Conservation (phyloP, 2,888 invertebrate species). For the Megaustenia siamemsis region DNA sequence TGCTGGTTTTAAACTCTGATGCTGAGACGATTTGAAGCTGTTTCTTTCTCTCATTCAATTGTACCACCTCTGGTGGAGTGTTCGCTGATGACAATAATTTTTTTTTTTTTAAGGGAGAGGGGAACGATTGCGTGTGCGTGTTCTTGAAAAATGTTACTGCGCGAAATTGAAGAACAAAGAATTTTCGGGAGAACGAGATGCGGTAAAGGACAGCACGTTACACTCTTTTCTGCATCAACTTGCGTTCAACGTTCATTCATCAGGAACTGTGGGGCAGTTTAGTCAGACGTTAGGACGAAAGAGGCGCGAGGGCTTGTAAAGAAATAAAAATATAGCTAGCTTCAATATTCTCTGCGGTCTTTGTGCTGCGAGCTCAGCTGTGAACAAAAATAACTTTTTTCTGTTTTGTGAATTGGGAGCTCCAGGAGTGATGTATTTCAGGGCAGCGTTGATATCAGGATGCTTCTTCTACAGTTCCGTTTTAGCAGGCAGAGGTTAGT, state of each 20-base stretch:
- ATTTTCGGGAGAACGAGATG: neutral
- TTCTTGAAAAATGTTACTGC: neutral
- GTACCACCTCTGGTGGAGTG: too few relatives aligned
- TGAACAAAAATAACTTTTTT: neutral
- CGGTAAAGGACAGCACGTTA: neutral
- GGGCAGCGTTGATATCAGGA: neutral
- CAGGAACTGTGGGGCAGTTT: neutral
- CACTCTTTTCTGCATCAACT: neutral
- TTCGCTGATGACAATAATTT: too few relatives aligned
- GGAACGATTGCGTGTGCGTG: neutral
- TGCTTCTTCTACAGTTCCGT: neutral
- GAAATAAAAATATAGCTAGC: neutral
- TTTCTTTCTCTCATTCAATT: too few relatives aligned
- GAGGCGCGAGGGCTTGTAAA: neutral
- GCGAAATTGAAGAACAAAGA: neutral
- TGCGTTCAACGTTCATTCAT: neutral
- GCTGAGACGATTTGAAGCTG: too few relatives aligned
- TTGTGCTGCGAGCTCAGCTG: slow-evolving; percentile 18
- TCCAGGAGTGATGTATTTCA: neutral
- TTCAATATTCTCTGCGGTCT: neutral
- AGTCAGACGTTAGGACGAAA: slow-evolving; percentile 1
- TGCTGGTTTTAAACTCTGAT: too few relatives aligned
- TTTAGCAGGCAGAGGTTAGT: too few relatives aligned
- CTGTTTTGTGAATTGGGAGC: neutral
- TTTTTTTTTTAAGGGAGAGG: too few relatives aligned